Base-by-base conservation (phyloP, 2,888 invertebrate genomes). In the Halocaridina rubra region DNA sequence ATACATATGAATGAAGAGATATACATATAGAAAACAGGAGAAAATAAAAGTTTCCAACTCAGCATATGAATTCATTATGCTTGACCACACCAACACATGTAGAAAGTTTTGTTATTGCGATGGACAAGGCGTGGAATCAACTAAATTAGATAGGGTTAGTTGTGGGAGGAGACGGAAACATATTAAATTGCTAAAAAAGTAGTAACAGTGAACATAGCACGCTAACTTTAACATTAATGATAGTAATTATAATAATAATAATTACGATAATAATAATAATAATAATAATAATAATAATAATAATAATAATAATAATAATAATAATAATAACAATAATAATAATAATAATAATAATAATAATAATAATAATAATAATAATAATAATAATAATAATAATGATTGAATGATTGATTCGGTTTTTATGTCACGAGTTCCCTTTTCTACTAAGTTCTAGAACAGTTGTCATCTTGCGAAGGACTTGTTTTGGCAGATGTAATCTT, bases 331-430 rank as follows among this genome's bases (percentile, higher is more conserved):
- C 22, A 61, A 7, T 61, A 13, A 69, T 69, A 10, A 29, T 69
- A 69, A 69, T 69, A 27, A 69, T 69, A 69, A 69, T 27, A 69
- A 69, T 69, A 69, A 69, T 69, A 69, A 69, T 27, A 69, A 24
- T 69, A 69, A 69, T 69, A 69, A 27, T 69, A 27, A 69, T 27
- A 29, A 24, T 69, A 69, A 69, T 69, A 69, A 69, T 69, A 69
- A 27, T 69, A 69, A 69, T 69, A 69, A 69, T 69, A 69, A 69
- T 69, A 69, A 69, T 69, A 30, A 69, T 69, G 27, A 24, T 67
- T 13, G 29, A 27, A 67, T 27, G n/a, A 67, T 19, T 61, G 22
- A 7, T 61, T 8, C 7, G 22, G 16, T n/a, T n/a, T n/a, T n/a
- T n/a, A n/a, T n/a, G n/a, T n/a, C n/a, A n/a, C n/a, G n/a, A n/a